Conservation (phyloP, 2,113 vertebrate species). For the Xerus inauris region DNA sequence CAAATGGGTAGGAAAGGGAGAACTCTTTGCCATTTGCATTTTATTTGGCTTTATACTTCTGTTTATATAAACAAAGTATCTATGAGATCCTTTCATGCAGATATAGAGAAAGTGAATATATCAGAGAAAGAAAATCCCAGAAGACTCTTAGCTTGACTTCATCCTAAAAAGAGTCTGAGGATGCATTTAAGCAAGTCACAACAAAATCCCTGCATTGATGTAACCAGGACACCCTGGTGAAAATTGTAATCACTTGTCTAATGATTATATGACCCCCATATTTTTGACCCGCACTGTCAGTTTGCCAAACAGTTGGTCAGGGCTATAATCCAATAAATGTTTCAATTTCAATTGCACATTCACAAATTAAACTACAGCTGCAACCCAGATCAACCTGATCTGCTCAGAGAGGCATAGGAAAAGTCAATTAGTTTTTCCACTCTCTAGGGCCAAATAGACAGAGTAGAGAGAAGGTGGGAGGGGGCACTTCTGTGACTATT, state of each 20-base stretch:
- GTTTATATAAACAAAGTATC: not conserved
- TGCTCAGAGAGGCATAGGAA: constrained; percentile 78
- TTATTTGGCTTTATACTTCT: not conserved
- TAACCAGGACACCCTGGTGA: not conserved
- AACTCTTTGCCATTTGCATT: not conserved
- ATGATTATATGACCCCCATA: not conserved
- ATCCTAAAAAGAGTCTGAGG: not conserved
- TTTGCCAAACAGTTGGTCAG: constrained; percentile 69
- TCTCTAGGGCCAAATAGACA: constrained; percentile 79
- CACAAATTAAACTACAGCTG: constrained; percentile 83
- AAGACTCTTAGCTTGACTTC: not conserved
- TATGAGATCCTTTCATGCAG: not conserved
- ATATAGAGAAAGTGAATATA: not conserved
- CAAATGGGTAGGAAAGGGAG: not conserved
- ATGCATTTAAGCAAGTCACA: not conserved
- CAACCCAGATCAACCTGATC: constrained; percentile 84
- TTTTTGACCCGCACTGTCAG: constrained; percentile 14
- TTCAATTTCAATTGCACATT: constrained; percentile 75
- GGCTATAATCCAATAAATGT: constrained; percentile 74
- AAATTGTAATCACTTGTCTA: not conserved
- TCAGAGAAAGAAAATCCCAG: constrained; percentile 5
- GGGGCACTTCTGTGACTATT: constrained; percentile 61
- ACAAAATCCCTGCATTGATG: not conserved
- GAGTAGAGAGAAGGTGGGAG: constrained; percentile 57
- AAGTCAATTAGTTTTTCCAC: constrained; percentile 89